phyloP scores from a whole-genome alignment of 1,140 invertebrate species.

The Riptortus pedestris region DNA sequence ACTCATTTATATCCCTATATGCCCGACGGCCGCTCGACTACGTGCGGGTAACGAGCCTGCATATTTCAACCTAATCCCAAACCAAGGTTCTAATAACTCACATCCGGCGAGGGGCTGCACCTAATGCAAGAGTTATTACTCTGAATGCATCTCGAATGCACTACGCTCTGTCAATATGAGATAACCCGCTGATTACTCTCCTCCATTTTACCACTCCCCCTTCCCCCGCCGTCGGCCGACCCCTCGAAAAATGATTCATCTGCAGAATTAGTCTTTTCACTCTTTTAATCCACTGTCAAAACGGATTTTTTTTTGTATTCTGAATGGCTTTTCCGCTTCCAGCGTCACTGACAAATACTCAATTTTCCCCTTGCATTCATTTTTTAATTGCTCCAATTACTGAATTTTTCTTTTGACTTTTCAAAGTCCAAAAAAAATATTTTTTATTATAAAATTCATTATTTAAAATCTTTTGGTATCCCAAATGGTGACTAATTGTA shows the following conservation, averaged over 20 bases:
- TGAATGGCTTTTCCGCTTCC: neutral
- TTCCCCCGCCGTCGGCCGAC: neutral
- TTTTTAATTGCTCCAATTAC: too few species aligned
- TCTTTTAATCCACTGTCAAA: constrained; percentile 5
- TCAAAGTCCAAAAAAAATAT: too few species aligned
- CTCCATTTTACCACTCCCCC: neutral
- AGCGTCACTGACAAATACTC: neutral
- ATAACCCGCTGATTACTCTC: constrained; percentile 1
- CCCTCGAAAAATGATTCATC: neutral
- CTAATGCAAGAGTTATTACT: neutral
- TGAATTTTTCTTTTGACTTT: too few species aligned
- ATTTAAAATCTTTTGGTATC: too few species aligned
- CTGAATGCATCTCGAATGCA: neutral
- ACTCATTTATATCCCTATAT: too few species aligned
- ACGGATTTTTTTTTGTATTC: neutral
- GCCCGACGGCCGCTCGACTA: too few species aligned
- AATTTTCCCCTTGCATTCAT: neutral
- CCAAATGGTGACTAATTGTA: too few species aligned
- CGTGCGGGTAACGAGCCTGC: constrained; percentile 2
- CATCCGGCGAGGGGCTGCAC: neutral
- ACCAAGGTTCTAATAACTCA: neutral
- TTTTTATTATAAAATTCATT: too few species aligned
- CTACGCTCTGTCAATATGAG: constrained; percentile 5
- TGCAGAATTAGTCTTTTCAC: neutral
- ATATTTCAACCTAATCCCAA: constrained; percentile 3